Percentiles rank a stretch among this genome's conserved stretches.
Conservation (phyloP, 2,888 invertebrate species). For the Bugulina stolonifera region DNA sequence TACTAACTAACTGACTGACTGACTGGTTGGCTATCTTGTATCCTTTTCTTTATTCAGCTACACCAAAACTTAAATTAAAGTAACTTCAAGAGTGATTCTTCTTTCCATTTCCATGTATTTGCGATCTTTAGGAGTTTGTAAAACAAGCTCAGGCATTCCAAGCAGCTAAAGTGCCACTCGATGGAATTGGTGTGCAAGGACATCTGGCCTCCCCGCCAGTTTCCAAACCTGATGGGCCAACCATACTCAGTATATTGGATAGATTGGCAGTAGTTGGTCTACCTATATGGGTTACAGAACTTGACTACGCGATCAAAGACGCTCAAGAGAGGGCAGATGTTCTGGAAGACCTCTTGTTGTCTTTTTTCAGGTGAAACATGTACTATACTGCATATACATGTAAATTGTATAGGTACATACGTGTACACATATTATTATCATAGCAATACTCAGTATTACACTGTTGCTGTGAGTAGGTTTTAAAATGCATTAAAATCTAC, state of each 20-base stretch:
- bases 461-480: too few relatives aligned
- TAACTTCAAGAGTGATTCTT: too few relatives aligned
- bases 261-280: conserved; percentile 27
- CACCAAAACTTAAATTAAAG: too few relatives aligned
- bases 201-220: conserved; percentile 26
- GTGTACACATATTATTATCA: too few relatives aligned
- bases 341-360: conserved; percentile 27
- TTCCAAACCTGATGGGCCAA: conserved; percentile 26
- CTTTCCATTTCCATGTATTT: too few relatives aligned
- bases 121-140: conserved; percentile 19
- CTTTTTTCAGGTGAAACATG: conserved; percentile 29
- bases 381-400: too few relatives aligned
- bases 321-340: conserved; percentile 28
- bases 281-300: conserved; percentile 30
- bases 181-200: conserved; percentile 30
- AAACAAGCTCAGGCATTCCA: conserved; percentile 26
- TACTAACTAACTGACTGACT: too few relatives aligned
- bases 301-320: conserved; percentile 26
- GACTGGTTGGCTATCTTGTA: too few relatives aligned
- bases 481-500: too few relatives aligned
- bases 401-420: too few relatives aligned
- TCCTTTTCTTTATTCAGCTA: too few relatives aligned
- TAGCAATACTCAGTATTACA: too few relatives aligned
- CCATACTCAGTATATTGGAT: conserved; percentile 26
- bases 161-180: conserved; percentile 27